phyloP scores from a whole-genome alignment of 2,113 vertebrate species.

The Myotis lucifugus region DNA sequence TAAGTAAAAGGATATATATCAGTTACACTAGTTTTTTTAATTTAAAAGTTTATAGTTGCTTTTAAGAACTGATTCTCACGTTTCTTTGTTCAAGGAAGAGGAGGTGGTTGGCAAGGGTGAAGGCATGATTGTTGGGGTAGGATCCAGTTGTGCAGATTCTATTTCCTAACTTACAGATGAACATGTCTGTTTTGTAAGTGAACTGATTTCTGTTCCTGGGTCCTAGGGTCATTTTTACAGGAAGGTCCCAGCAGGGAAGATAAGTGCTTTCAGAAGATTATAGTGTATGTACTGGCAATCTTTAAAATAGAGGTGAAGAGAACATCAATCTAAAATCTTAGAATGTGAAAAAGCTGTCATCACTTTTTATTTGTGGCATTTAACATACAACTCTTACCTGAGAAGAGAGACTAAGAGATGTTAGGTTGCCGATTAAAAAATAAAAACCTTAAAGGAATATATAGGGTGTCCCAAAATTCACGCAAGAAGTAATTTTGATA shows the following conservation, averaged over 20 bases:
- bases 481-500: too few species aligned
- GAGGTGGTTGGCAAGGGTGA: background rate
- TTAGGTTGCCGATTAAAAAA: background rate
- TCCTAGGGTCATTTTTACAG: background rate
- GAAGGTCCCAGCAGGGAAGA: background rate
- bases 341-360: background rate
- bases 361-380: conserved; percentile 1
- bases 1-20: background rate
- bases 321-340: background rate
- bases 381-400: background rate
- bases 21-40: background rate
- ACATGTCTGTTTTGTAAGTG: background rate
- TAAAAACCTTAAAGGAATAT: too few species aligned
- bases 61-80: background rate
- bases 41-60: background rate
- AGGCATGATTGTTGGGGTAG: background rate
- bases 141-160: background rate
- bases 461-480: too few species aligned
- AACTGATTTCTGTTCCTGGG: background rate
- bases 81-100: background rate
- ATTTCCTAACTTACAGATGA: background rate
- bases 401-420: background rate
- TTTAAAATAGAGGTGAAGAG: background rate
- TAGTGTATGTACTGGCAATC: background rate
- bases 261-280: background rate